Evolutionary conservation across 2,888 invertebrate genomes (phyloP).

Genomic region (Hemithea aestivaria): DNA sequence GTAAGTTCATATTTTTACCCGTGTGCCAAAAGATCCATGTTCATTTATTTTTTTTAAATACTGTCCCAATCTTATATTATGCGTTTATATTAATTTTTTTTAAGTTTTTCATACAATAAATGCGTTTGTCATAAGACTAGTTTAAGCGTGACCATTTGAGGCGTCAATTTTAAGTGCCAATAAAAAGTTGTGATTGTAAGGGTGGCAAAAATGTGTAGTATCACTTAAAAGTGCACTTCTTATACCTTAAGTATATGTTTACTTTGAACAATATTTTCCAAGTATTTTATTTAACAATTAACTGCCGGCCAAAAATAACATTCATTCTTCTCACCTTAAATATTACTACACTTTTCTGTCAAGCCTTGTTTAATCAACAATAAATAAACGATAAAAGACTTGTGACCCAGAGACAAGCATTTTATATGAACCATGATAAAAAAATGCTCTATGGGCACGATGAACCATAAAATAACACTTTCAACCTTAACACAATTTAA

Average conservation of each 20-base stretch:
- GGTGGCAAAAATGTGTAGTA: no score
- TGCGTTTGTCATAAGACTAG: slow-evolving; percentile 54
- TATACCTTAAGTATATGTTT: no score
- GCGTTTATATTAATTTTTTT: no score
- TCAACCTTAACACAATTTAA: slow-evolving; percentile 3
- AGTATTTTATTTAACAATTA: no score
- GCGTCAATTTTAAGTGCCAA: slow-evolving; percentile 22
- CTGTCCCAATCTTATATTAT: slow-evolving; percentile 12
- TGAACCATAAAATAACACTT: slow-evolving; percentile 6
- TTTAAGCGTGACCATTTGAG: slow-evolving; percentile 33
- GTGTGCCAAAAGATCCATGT: not conserved
- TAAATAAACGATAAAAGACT: not conserved
- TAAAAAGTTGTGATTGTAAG: slow-evolving; percentile 27
- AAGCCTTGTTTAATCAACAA: no score
- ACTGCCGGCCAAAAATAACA: no score
- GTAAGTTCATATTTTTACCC: no score
- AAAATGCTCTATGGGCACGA: not conserved
- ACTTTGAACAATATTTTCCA: no score
- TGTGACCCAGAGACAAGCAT: not conserved
- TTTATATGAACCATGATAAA: not conserved
- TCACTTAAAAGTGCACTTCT: no score
- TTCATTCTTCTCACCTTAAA: no score
- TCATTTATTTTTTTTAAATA: slow-evolving; percentile 5
- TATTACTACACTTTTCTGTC: no score
- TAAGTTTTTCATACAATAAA: slow-evolving; percentile 41